Evolutionary conservation across 2,797 vertebrate species (phyloP), one percentile per base, ranked within the genome.

Genomic region (Carduelis carduelis): DNA sequence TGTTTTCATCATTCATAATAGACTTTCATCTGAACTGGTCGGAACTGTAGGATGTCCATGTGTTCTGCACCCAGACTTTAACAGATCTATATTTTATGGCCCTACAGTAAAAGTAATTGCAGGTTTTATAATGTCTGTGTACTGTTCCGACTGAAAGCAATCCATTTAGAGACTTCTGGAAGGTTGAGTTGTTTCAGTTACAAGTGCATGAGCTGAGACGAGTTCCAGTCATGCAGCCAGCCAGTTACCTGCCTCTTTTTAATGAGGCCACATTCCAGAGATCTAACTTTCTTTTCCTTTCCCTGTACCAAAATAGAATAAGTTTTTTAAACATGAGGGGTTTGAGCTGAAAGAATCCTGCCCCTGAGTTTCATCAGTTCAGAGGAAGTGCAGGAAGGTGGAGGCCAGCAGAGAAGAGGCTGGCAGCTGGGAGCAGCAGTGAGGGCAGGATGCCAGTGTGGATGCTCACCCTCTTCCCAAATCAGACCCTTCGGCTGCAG

Each of bases 1-100:
- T 98, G 95, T 96, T 97, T 98, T 97, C 95, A 96, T 95, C 94
- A 93, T 96, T 96, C 84, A 32, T 97, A 96, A 96, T 86, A 97
- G 91, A 87, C 95, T 93, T 94, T 96, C 94, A 96, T 96, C 74
- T 97, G 60, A 27, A 23, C 94, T 96, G 91, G 96, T 97, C 91
- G 52, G 96, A 97, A 97, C 82, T 95, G 81, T 90, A 90, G 83
- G 70, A 96, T 5, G 68, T 68, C 93, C 37, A 0, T 94, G 85
- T 91, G 94, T 97, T 98, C 89, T 91, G 84, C 90, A 85, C 89
- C 93, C 93, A 97, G 97, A 96, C 90, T 97, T 96, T 92, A 93
- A 96, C 94, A 97, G 96, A 90, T 97, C 93, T 92, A 85, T 97
- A 96, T 96, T 98, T 98, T 97, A 98, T 97, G 91, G 84, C 89